phyloP scores from a whole-genome alignment of 1,140 invertebrate species.

The Nasonia longicornis region DNA sequence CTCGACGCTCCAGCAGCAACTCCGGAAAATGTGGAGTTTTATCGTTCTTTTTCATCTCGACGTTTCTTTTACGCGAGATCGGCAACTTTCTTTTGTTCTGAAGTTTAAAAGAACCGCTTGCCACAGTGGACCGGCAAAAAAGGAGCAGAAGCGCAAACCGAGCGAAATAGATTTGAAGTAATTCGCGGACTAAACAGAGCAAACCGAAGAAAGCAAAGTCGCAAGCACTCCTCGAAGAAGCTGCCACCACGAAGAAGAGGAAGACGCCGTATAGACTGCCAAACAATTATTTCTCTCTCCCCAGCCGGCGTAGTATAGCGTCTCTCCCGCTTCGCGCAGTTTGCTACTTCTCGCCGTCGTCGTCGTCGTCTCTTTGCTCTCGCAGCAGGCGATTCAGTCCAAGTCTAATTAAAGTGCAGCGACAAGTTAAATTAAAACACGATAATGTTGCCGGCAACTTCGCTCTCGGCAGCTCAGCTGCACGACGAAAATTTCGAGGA shows the following conservation, averaged over 20 bases:
- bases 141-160: conserved; percentile 9
- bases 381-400: conserved; percentile 50
- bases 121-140: neutral
- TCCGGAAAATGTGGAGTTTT: conserved; percentile 21
- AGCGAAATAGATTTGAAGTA: conserved; percentile 29
- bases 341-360: neutral
- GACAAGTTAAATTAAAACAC: conserved; percentile 64
- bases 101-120: too few relatives aligned
- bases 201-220: conserved; percentile 29
- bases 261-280: conserved; percentile 2
- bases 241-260: neutral
- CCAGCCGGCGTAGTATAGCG: neutral
- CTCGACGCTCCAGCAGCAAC: conserved; percentile 12
- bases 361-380: conserved; percentile 10
- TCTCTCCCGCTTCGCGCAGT: conserved; percentile 17
- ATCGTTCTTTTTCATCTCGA: neutral
- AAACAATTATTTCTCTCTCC: conserved; percentile 37
- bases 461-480: neutral
- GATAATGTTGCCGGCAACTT: conserved; percentile 58
- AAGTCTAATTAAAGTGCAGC: conserved; percentile 64
- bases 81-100: too few relatives aligned
- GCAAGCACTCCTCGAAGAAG: neutral
- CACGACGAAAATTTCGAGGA: conserved; percentile 2
- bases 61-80: too few relatives aligned
- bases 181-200: neutral